Evolutionary conservation across 2,113 vertebrate species (phyloP).

Genomic region (Formicarius rufipectus): DNA sequence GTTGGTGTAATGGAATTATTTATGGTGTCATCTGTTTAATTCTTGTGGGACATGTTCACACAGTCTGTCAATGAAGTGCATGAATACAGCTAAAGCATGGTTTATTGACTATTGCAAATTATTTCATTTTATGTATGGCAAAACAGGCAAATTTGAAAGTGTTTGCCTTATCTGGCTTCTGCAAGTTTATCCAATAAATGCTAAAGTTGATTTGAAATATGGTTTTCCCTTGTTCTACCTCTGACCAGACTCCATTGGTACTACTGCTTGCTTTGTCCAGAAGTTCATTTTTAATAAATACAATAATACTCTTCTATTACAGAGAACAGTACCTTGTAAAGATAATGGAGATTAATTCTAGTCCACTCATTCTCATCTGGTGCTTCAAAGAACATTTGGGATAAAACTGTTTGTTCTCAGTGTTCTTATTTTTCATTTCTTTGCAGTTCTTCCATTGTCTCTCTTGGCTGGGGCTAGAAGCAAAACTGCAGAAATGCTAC

Average conservation of each 20-base stretch:
- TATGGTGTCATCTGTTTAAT: slow-evolving; percentile 62
- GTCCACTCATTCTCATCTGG: neutral
- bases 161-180: neutral
- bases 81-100: slow-evolving; percentile 11
- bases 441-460: neutral
- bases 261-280: neutral
- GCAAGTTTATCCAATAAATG: neutral
- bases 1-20: slow-evolving; percentile 65
- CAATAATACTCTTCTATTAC: neutral
- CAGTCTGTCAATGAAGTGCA: slow-evolving; percentile 49
- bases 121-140: neutral
- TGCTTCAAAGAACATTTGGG: neutral
- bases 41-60: slow-evolving; percentile 45
- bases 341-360: neutral
- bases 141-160: neutral
- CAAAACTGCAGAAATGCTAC: slow-evolving; percentile 39
- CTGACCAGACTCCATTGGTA: neutral
- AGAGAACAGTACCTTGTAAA: neutral
- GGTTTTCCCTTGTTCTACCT: neutral
- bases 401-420: neutral
- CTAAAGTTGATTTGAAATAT: neutral
- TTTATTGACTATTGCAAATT: slow-evolving; percentile 21
- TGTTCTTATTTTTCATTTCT: slow-evolving; percentile 18
- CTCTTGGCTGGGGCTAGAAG: neutral
- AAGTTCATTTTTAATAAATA: neutral